These are phyloP conservation scores for Hippocampus barbouri DNA, from an alignment of 2,113 vertebrate genomes.

Conservation along the genomic window DNA sequence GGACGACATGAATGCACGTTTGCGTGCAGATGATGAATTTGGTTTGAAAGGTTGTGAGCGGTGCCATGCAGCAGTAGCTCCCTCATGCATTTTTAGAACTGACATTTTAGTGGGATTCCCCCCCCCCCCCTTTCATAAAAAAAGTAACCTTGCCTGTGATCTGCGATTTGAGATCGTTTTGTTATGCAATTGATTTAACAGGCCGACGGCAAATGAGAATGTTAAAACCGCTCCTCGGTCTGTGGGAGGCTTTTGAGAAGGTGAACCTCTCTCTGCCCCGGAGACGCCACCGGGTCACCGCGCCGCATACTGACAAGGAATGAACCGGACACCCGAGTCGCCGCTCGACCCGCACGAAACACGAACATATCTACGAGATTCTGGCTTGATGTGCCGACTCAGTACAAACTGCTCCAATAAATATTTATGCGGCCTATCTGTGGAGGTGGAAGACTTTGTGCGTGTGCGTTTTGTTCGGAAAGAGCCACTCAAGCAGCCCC, in stretches of 20 bases:
- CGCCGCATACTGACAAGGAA: conserved; percentile 40
- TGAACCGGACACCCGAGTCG: conserved; percentile 31
- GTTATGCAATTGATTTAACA: conserved; percentile 23
- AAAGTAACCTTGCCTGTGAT: conserved; percentile 12
- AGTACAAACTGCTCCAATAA: conserved; percentile 46
- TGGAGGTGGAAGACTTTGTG: conserved; percentile 52
- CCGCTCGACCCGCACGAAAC: conserved; percentile 20
- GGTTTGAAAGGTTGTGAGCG: conserved; percentile 45
- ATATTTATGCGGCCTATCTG: conserved; percentile 59
- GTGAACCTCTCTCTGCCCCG: conserved; percentile 8
- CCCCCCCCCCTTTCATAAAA: neutral
- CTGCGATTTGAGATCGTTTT: conserved; percentile 5
- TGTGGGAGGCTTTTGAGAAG: conserved; percentile 15
- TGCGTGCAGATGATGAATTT: conserved; percentile 41
- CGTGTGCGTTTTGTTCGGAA: conserved; percentile 48
- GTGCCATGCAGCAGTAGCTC: conserved; percentile 9
- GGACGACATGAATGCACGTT: conserved; percentile 13
- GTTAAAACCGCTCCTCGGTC: conserved; percentile 31
- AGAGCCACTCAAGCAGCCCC: conserved; percentile 50
- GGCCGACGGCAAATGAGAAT: neutral
- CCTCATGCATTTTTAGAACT: conserved; percentile 34
- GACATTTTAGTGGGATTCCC: conserved; percentile 33
- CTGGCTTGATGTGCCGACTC: conserved; percentile 36
- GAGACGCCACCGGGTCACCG: conserved; percentile 23
- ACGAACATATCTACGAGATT: conserved; percentile 21